Conservation (phyloP, 2,888 invertebrate species). For the Autographa pulchrina region DNA sequence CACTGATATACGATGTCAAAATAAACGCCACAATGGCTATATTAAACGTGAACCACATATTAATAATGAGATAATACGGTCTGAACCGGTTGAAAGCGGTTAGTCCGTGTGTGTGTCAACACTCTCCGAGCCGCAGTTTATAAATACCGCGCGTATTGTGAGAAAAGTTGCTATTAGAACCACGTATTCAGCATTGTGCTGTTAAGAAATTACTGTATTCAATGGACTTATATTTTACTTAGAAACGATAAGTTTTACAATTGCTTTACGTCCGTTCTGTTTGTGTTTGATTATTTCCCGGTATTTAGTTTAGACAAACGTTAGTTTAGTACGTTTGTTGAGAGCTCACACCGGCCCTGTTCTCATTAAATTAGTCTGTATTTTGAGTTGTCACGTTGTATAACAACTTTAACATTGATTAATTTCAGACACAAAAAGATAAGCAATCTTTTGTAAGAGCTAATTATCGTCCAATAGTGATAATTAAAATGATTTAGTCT, state of each 20-base stretch:
- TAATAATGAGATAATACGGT: slow-evolving; percentile 42
- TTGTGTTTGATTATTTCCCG: slow-evolving; percentile 6
- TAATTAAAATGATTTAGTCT: too few relatives aligned
- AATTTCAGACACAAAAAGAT: background rate
- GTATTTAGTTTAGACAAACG: background rate
- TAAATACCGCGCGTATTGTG: slow-evolving; percentile 72
- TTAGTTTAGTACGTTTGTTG: background rate
- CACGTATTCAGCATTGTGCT: slow-evolving; percentile 66
- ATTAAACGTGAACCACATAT: slow-evolving; percentile 33
- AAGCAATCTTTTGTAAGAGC: too few relatives aligned
- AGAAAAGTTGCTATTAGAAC: slow-evolving; percentile 67
- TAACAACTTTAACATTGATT: background rate
- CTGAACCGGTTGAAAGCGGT: slow-evolving; percentile 66
- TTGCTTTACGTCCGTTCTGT: background rate
- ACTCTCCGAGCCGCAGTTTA: slow-evolving; percentile 64
- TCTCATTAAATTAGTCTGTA: background rate
- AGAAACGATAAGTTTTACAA: slow-evolving; percentile 31
- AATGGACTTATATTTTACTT: slow-evolving; percentile 39
- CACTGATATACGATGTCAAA: slow-evolving; percentile 22
- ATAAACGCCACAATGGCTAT: slow-evolving; percentile 23
- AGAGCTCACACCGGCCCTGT: background rate
- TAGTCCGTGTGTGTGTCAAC: slow-evolving; percentile 61
- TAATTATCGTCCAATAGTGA: too few relatives aligned
- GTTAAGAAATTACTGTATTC: slow-evolving; percentile 38
- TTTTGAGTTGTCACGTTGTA: background rate